Conservation (phyloP, 1,140 invertebrate genomes). For the Probaryconus sp. region DNA sequence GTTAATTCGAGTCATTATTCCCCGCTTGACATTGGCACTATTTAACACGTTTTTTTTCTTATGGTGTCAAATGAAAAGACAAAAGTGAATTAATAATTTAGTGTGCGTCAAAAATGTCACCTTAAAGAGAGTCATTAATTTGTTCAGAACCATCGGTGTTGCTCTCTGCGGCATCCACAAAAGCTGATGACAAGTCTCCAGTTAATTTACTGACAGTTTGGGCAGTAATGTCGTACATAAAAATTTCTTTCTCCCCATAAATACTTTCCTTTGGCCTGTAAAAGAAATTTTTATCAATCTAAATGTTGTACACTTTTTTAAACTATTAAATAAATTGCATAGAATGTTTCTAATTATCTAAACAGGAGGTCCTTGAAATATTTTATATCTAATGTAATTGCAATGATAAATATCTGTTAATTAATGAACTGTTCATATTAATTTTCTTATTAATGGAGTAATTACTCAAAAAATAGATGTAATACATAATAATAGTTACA, state of each 20-base stretch:
- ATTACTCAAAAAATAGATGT: too few relatives aligned
- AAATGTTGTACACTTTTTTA: too few relatives aligned
- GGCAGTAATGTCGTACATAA: conserved; percentile 88
- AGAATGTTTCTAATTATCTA: too few relatives aligned
- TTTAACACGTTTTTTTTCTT: conserved; percentile 23
- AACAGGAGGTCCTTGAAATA: too few relatives aligned
- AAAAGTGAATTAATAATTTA: background rate
- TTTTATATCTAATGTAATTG: too few relatives aligned
- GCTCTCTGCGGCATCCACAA: conserved; percentile 89
- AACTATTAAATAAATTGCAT: too few relatives aligned
- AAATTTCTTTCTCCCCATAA: conserved; percentile 85
- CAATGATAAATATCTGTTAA: too few relatives aligned
- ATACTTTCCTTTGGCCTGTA: conserved; percentile 77
- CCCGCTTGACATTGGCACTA: conserved; percentile 49
- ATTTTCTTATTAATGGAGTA: too few relatives aligned
- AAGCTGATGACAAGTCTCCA: conserved; percentile 87
- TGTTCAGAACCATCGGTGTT: conserved; percentile 81
- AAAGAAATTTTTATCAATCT: too few relatives aligned
- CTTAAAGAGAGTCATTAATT: conserved; percentile 53
- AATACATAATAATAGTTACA: too few relatives aligned
- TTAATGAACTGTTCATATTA: too few relatives aligned
- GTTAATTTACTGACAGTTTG: conserved; percentile 83
- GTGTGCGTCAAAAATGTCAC: background rate
- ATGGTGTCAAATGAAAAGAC: conserved; percentile 13
- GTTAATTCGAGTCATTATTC: conserved; percentile 21